Evolutionary conservation across 2,113 vertebrate genomes (phyloP).

Genomic region (Coregonus clupeaformis): DNA sequence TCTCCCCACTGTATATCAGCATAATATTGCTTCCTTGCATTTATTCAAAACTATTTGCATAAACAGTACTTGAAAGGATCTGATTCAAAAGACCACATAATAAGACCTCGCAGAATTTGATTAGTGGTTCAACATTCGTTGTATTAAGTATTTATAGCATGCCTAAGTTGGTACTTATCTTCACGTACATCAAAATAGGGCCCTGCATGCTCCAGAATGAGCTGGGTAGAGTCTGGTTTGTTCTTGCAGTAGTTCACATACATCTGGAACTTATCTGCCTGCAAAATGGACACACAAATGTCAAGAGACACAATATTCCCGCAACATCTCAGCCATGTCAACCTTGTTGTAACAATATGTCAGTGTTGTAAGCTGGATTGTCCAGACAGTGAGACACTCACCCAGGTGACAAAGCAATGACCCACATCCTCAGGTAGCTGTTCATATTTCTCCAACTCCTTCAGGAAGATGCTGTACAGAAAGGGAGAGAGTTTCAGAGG

Average conservation of each 20-base stretch:
- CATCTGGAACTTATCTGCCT: slow-evolving; percentile 99
- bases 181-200: slow-evolving; percentile 94
- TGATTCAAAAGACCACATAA: not conserved
- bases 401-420: slow-evolving; percentile 99
- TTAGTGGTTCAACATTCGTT: too few relatives aligned
- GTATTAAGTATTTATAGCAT: not conserved
- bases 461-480: slow-evolving; percentile 87
- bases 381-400: slow-evolving; percentile 57
- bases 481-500: not conserved
- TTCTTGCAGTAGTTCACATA: slow-evolving; percentile 99
- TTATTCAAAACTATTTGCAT: not conserved
- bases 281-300: not conserved
- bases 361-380: not conserved
- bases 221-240: slow-evolving; percentile 97
- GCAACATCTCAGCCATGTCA: not conserved
- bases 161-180: not conserved
- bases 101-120: too few relatives aligned
- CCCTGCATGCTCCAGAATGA: slow-evolving; percentile 95
- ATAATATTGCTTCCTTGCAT: not conserved
- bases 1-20: too few relatives aligned
- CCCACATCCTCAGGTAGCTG: slow-evolving; percentile 98
- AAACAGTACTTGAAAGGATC: not conserved
- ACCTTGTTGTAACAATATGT: not conserved
- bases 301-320: not conserved
- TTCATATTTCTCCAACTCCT: slow-evolving; percentile 97